These are phyloP conservation scores for Oxystoma pomonae DNA, from an alignment of 2,888 invertebrate species.

Conservation along the genomic window DNA sequence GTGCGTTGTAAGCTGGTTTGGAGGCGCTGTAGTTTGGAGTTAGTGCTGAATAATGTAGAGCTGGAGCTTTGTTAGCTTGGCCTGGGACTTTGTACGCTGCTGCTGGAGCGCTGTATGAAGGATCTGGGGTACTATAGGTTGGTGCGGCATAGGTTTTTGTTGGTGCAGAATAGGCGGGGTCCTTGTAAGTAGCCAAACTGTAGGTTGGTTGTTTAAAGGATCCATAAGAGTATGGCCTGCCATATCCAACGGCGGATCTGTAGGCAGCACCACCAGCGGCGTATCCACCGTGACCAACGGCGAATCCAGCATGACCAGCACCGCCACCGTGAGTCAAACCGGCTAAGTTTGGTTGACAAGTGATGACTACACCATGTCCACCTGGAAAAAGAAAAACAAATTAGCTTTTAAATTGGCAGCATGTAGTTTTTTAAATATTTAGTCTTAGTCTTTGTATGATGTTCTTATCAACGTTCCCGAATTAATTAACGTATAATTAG, in stretches of 20 bases:
- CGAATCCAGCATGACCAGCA: constrained; percentile 17
- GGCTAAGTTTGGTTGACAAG: constrained; percentile 46
- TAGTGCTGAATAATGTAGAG: constrained; percentile 24
- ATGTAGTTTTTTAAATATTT: no score
- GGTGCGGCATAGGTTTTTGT: constrained; percentile 21
- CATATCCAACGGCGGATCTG: constrained; percentile 26
- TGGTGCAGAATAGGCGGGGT: constrained; percentile 11
- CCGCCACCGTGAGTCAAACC: constrained; percentile 40
- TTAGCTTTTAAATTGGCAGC: no score
- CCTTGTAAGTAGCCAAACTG: background rate
- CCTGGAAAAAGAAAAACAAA: no score
- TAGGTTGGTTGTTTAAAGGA: constrained; percentile 12
- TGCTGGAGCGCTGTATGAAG: constrained; percentile 20
- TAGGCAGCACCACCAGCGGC: constrained; percentile 16
- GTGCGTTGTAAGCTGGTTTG: constrained; percentile 24
- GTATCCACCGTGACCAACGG: constrained; percentile 16
- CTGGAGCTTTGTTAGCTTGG: constrained; percentile 25
- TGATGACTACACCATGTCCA: constrained; percentile 43
- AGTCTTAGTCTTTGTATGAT: no score
- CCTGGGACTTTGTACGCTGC: constrained; percentile 26
- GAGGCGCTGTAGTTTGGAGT: constrained; percentile 20
- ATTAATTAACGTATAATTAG: no score
- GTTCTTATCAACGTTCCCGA: no score
- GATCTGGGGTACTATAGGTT: constrained; percentile 16
- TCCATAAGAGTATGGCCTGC: constrained; percentile 21